Evolutionary conservation across 1,140 invertebrate species (phyloP).

Genomic region (Lutraria rhynchaena): DNA sequence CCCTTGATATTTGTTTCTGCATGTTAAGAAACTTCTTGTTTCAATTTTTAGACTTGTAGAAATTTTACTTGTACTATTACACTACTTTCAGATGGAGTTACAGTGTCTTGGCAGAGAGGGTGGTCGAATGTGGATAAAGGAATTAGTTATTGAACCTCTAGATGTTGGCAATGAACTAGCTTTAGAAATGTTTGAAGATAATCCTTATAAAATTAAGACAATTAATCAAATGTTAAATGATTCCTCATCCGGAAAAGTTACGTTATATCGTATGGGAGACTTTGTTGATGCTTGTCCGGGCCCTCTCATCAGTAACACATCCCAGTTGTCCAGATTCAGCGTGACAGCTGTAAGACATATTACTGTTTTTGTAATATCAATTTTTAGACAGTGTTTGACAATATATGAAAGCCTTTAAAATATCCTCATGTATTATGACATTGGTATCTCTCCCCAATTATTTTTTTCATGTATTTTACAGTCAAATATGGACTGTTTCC

Average conservation of each 20-base stretch:
- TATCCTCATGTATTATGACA: not conserved
- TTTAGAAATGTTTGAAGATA: slow-evolving; percentile 92
- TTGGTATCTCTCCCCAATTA: not conserved
- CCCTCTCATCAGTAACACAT: slow-evolving; percentile 91
- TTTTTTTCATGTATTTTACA: not conserved
- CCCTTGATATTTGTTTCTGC: too few species aligned
- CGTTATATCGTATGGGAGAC: slow-evolving; percentile 90
- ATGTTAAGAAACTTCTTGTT: too few species aligned
- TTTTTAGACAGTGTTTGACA: not conserved
- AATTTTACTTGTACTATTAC: too few species aligned
- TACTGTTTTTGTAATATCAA: not conserved
- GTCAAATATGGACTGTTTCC: not conserved
- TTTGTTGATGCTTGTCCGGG: slow-evolving; percentile 96
- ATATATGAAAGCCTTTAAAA: not conserved
- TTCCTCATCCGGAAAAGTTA: slow-evolving; percentile 84
- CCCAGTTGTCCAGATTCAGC: slow-evolving; percentile 88
- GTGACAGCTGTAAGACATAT: slow-evolving; percentile 85
- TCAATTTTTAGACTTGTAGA: too few species aligned
- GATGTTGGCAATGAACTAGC: slow-evolving; percentile 89
- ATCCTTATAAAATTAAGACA: slow-evolving; percentile 82
- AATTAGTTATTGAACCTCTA: slow-evolving; percentile 88
- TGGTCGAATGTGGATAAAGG: slow-evolving; percentile 85
- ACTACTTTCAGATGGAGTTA: slow-evolving; percentile 88
- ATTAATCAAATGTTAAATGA: slow-evolving; percentile 89
- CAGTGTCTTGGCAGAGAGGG: slow-evolving; percentile 89